These are phyloP conservation scores for Torymus texanus DNA, from an alignment of 2,888 invertebrate genomes.

Conservation along the genomic window DNA sequence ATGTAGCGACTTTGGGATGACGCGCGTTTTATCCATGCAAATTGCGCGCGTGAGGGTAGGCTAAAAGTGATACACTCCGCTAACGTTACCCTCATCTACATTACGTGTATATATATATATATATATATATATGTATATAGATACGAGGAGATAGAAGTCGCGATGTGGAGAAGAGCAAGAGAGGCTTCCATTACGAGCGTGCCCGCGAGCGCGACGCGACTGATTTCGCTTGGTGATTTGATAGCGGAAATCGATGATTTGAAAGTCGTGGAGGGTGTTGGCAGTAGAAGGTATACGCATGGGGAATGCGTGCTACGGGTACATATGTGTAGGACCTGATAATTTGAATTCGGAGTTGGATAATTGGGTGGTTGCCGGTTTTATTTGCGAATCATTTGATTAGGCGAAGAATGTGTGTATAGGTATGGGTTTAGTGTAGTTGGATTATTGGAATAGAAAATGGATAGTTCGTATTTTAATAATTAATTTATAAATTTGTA, in stretches of 20 bases:
- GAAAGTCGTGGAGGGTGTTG: not conserved
- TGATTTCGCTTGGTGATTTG: constrained; percentile 10
- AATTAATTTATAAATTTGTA: no score
- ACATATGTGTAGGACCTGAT: no score
- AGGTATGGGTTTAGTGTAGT: no score
- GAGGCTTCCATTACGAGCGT: no score
- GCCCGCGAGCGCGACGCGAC: not conserved
- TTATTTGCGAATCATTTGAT: no score
- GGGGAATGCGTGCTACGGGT: not conserved
- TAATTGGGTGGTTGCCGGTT: no score
- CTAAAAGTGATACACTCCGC: not conserved
- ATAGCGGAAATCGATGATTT: constrained; percentile 44
- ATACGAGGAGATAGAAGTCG: no score
- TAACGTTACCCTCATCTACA: constrained; percentile 24
- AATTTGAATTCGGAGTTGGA: no score
- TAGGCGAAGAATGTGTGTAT: no score
- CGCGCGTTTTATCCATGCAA: constrained; percentile 42
- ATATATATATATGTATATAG: no score
- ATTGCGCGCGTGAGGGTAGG: not conserved
- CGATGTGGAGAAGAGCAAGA: not conserved
- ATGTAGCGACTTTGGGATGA: constrained; percentile 25
- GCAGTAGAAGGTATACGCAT: not conserved
- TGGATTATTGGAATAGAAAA: no score
- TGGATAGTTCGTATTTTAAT: no score
- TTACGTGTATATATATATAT: constrained; percentile 18